Evolutionary conservation across 2,888 invertebrate genomes (phyloP), one percentile per base, ranked within the genome.

Genomic region (Drosophila borborema): DNA sequence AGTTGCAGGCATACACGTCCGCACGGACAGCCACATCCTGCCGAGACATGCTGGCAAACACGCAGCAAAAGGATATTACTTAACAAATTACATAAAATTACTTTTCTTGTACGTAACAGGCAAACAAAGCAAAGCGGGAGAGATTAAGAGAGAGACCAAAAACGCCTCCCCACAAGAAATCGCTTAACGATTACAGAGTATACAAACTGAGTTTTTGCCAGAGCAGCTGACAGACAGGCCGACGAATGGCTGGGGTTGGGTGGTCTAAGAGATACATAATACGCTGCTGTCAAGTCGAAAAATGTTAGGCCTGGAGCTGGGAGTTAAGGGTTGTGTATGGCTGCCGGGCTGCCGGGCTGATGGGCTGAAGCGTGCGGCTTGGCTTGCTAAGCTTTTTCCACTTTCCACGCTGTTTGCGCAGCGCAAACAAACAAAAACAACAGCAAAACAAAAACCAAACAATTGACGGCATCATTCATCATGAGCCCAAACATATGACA

Each of bases 61-160:
- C 76, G 78, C 59, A 56, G 41, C 58, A 53, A 64, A 64, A 66
- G 69, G 73, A 78, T 90, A 83, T 86, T 90, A 88, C 90, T 90
- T 86, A 86, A 86, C 90, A 86, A 86, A 86, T 86, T 86, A 90
- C 86, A 90, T 88, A 86, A 90, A 86, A 89, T 86, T 90, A 86
- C 90, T 86, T 88, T 88, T 74, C 83, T 88, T 72, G 77, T 77
- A 62, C 72, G 67, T 46, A 68, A 65, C 60, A 64, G 66, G 67
- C 77, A 78, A 80, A 82, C 77, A 81, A 86, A 77, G 68, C 71
- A 55, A 41, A 43, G 43, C 9, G 40, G 2, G 48, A 14, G 20
- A 23, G 16, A 23, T 1, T 2, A 2, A 23, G 2, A 14, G 14
- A 2, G 28, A 28, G 28, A 28, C 28, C 6, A 28, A 28, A 28